Evolutionary conservation across 2,888 invertebrate genomes (phyloP).

Genomic region (Yponomeuta evonymella): DNA sequence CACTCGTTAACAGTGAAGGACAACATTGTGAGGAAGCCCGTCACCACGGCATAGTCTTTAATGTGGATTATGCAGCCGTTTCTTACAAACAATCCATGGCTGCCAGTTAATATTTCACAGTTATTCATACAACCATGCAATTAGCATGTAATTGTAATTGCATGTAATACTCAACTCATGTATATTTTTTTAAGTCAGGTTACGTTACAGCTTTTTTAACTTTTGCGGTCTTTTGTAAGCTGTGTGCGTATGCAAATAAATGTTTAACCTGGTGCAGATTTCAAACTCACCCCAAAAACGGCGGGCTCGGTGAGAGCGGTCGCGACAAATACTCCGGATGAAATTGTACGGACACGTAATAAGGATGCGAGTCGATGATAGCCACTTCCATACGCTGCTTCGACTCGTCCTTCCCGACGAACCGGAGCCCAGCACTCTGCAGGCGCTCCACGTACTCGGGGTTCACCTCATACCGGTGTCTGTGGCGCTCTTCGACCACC

Average conservation of each 20-base stretch:
- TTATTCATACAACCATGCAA: too few relatives aligned
- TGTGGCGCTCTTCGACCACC: slow-evolving; percentile 93
- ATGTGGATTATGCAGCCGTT: too few relatives aligned
- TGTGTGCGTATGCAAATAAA: too few relatives aligned
- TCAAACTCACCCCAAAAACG: slow-evolving; percentile 85
- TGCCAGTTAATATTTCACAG: too few relatives aligned
- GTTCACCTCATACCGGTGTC: slow-evolving; percentile 98
- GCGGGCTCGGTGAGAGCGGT: slow-evolving; percentile 94
- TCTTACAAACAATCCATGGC: too few relatives aligned
- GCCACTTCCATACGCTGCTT: slow-evolving; percentile 95
- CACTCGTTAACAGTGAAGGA: too few relatives aligned
- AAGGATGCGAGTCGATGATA: slow-evolving; percentile 90
- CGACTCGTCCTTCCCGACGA: slow-evolving; percentile 91
- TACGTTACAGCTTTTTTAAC: neutral
- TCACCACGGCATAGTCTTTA: too few relatives aligned
- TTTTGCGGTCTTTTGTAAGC: too few relatives aligned
- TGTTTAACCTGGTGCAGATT: too few relatives aligned
- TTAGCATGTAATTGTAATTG: too few relatives aligned
- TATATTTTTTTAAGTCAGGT: neutral
- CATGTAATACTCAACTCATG: too few relatives aligned
- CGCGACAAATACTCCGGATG: slow-evolving; percentile 98
- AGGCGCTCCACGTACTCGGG: slow-evolving; percentile 87
- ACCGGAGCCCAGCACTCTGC: slow-evolving; percentile 88
- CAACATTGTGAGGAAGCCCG: too few relatives aligned
- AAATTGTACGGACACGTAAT: slow-evolving; percentile 96